phyloP scores from a whole-genome alignment of 2,113 vertebrate genomes.

The Muscicapa adusta region DNA sequence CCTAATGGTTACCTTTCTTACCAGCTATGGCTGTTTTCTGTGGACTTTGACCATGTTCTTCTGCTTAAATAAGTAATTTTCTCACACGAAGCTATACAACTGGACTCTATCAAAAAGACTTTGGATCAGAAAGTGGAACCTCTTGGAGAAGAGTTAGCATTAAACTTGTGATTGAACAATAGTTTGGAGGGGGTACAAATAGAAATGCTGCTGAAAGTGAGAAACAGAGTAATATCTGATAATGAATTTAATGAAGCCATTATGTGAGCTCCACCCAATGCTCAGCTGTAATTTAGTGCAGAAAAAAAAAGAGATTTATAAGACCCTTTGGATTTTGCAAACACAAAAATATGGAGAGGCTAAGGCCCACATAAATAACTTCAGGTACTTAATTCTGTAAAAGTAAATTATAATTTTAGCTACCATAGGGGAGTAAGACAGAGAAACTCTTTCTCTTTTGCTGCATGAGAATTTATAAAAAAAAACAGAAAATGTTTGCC shows the following conservation, averaged over 20 bases:
- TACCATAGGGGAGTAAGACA: neutral
- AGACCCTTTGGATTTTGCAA: neutral
- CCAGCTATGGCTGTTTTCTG: neutral
- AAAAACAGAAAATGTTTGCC: neutral
- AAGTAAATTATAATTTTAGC: neutral
- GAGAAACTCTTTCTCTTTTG: neutral
- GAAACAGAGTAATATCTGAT: neutral
- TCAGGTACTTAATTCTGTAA: neutral
- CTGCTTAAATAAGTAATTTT: neutral
- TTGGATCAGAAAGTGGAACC: neutral
- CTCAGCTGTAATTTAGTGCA: neutral
- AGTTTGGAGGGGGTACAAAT: neutral
- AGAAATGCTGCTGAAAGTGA: neutral
- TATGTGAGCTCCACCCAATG: neutral
- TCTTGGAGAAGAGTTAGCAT: neutral
- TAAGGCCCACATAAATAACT: neutral
- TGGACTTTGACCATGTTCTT: neutral
- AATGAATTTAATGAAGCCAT: neutral
- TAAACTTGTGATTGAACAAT: neutral
- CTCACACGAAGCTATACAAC: accelerated
- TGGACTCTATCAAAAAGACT: neutral
- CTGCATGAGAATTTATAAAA: neutral
- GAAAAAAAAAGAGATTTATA: neutral
- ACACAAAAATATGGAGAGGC: neutral
- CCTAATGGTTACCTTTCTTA: neutral